These are phyloP conservation scores for Drosophila pachea DNA, from an alignment of 1,140 invertebrate species.

Conservation along the genomic window DNA sequence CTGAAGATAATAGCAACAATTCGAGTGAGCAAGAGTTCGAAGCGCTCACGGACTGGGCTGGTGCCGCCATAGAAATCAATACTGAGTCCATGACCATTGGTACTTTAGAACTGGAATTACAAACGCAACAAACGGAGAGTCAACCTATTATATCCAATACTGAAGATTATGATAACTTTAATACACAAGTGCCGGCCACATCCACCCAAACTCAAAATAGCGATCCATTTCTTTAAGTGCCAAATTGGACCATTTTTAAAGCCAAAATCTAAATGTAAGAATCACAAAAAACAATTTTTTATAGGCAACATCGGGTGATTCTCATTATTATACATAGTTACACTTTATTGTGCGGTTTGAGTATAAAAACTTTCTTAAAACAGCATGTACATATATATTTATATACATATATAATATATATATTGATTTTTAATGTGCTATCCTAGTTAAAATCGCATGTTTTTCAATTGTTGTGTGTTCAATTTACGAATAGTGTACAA, in stretches of 20 bases:
- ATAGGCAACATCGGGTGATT: constrained; percentile 1
- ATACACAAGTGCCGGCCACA: constrained; percentile 41
- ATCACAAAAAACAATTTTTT: constrained; percentile 3
- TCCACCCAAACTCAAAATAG: constrained; percentile 40
- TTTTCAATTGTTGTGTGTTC: background rate
- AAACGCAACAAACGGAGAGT: constrained; percentile 7
- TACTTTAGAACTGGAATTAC: background rate
- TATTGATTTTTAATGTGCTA: constrained; percentile 13
- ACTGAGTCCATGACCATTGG: constrained; percentile 35
- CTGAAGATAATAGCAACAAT: background rate
- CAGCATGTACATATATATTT: constrained; percentile 8
- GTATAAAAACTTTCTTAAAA: constrained; percentile 54
- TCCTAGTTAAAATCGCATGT: constrained; percentile 36
- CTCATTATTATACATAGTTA: constrained; percentile 22
- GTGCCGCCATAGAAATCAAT: constrained; percentile 6
- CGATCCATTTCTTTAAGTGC: constrained; percentile 4
- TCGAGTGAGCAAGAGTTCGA: too few species aligned
- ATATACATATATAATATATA: constrained; percentile 15
- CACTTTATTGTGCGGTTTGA: constrained; percentile 34
- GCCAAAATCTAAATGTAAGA: background rate
- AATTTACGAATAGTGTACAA: constrained; percentile 9
- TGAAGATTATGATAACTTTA: constrained; percentile 41
- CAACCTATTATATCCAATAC: background rate
- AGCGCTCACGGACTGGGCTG: constrained; percentile 16
- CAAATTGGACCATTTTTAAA: background rate